These are phyloP conservation scores for Cichlasoma orientale DNA, from an alignment of 2,797 vertebrate genomes.

Conservation along the genomic window DNA sequence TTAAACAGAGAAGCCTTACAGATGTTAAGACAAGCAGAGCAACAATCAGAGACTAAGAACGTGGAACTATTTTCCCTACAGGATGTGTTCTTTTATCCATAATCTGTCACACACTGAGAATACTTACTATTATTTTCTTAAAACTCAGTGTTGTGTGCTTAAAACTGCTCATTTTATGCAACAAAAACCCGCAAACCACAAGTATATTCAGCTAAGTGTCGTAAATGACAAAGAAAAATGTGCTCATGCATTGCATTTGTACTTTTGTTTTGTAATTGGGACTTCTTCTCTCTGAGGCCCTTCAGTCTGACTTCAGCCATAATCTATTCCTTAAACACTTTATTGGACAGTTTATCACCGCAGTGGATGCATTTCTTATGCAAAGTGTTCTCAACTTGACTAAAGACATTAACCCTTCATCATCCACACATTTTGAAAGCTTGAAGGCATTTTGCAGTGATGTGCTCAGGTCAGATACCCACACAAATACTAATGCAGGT, in stretches of 20 bases:
- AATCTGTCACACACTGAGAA: neutral
- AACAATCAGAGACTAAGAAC: neutral
- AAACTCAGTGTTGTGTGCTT: rapidly evolving
- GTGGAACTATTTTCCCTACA: neutral
- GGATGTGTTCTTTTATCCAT: neutral
- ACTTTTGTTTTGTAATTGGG: neutral
- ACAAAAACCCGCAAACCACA: neutral
- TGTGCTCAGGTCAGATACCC: neutral
- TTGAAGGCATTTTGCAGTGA: neutral
- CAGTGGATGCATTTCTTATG: neutral
- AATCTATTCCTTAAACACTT: neutral
- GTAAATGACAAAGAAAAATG: neutral
- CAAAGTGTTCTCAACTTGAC: neutral
- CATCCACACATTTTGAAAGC: neutral
- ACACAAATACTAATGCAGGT: neutral
- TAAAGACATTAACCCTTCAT: neutral
- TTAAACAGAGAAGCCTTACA: neutral
- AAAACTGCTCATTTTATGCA: neutral
- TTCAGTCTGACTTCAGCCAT: neutral
- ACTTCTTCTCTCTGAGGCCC: neutral
- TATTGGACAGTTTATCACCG: rapidly evolving
- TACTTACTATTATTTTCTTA: rapidly evolving
- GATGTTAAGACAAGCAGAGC: neutral
- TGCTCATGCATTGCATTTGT: rapidly evolving
- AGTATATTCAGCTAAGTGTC: neutral